Conservation (phyloP, 2,113 vertebrate species). For the Cathartes aura region DNA sequence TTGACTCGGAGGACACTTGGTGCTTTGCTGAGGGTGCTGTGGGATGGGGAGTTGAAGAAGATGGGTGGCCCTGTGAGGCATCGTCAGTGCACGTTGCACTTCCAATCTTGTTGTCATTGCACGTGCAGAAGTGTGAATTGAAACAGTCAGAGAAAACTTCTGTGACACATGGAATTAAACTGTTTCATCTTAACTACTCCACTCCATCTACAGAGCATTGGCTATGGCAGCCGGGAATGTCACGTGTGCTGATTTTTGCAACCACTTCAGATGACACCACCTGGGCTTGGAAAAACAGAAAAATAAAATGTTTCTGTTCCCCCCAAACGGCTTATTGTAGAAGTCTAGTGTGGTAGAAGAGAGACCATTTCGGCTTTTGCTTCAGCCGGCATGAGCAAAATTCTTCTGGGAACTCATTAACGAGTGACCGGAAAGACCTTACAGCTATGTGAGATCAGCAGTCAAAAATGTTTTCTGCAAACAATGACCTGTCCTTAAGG, state of each 20-base stretch:
- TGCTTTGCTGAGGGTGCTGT: not conserved
- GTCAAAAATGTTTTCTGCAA: not conserved
- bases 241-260: not conserved
- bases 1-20: not conserved
- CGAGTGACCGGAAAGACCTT: not conserved
- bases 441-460: not conserved
- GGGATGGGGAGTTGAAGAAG: not conserved
- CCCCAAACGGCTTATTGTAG: not conserved
- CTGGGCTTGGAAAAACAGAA: not conserved
- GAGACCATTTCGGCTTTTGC: not conserved
- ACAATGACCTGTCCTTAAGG: not conserved
- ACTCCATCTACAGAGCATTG: not conserved
- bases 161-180: not conserved
- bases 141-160: not conserved
- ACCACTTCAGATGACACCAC: not conserved
- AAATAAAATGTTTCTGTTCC: not conserved
- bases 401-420: conserved; percentile 32
- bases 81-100: accelerated
- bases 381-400: not conserved
- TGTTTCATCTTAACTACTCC: not conserved
- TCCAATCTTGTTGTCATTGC: accelerated
- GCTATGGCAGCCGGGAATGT: not conserved
- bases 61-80: not conserved
- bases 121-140: accelerated
- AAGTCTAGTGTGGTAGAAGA: not conserved